Percentiles rank a stretch among this genome's conserved stretches.
phyloP scores from a whole-genome alignment of 2,113 vertebrate species.

The Myocastor coypus region DNA sequence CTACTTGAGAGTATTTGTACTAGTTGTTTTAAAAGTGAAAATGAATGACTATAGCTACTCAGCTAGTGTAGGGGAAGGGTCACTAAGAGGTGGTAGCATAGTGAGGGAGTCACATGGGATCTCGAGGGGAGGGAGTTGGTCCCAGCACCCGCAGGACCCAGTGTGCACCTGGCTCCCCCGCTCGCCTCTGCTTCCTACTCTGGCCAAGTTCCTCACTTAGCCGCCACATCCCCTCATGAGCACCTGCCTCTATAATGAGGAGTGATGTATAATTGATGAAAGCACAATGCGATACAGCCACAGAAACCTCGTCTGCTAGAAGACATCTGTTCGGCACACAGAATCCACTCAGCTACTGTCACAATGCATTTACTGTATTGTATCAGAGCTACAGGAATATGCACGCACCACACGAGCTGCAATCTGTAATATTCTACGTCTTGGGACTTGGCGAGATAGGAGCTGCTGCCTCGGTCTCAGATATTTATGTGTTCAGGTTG shows the following conservation, averaged over 20 bases:
- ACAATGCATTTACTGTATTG: slow-evolving; percentile 80
- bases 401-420: background rate
- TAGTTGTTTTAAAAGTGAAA: background rate
- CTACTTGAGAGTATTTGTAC: background rate
- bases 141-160: background rate
- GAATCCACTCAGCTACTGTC: slow-evolving; percentile 84
- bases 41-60: background rate
- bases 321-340: slow-evolving; percentile 86
- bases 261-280: slow-evolving; percentile 86
- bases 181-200: background rate
- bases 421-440: background rate
- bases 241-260: slow-evolving; percentile 71
- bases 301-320: slow-evolving; percentile 78
- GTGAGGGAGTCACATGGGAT: accelerated
- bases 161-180: background rate
- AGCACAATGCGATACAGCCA: slow-evolving; percentile 80
- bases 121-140: background rate
- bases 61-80: background rate
- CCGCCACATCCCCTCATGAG: background rate
- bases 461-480: background rate
- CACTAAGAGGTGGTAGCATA: background rate
- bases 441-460: background rate
- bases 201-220: background rate
- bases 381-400: background rate
- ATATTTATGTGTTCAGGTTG: slow-evolving; percentile 15